phyloP scores from a whole-genome alignment of 1,140 invertebrate genomes.

The Drosophila baimaii region DNA sequence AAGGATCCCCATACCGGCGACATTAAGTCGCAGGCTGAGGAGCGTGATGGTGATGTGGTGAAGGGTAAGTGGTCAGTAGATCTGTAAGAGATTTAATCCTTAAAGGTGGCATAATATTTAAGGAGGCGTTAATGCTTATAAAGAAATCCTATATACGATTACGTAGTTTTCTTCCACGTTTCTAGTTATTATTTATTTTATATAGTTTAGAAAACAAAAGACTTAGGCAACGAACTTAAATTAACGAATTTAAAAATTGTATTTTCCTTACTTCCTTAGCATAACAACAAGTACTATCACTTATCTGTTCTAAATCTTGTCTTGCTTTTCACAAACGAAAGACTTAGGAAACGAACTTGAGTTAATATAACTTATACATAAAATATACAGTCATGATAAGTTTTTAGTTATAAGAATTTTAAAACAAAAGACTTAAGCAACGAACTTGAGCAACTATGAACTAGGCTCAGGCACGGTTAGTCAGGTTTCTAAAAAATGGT shows the following conservation, averaged over 20 bases:
- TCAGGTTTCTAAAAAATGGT: too few species aligned
- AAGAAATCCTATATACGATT: background rate
- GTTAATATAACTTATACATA: rapidly evolving
- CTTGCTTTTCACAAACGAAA: background rate
- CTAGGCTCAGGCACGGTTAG: too few species aligned
- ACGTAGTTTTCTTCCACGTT: background rate
- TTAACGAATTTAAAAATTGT: background rate
- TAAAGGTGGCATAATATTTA: background rate
- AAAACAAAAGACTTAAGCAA: conserved; percentile 73
- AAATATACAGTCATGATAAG: background rate
- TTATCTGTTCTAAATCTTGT: background rate
- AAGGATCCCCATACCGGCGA: conserved; percentile 87
- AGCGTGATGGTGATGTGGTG: conserved; percentile 86
- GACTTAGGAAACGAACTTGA: conserved; percentile 48
- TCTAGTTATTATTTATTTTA: background rate
- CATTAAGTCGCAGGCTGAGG: conserved; percentile 88
- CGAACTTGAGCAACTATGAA: conserved; percentile 46
- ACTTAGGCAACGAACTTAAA: conserved; percentile 61
- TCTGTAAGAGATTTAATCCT: background rate
- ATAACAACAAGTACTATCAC: too few species aligned
- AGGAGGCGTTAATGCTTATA: too few species aligned
- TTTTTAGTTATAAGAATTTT: rapidly evolving
- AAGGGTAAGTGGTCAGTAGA: conserved; percentile 76
- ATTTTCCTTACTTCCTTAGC: background rate
- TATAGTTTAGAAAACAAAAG: conserved; percentile 38